Conservation (phyloP, 1,140 invertebrate species). For the Cotesia chilonis region DNA sequence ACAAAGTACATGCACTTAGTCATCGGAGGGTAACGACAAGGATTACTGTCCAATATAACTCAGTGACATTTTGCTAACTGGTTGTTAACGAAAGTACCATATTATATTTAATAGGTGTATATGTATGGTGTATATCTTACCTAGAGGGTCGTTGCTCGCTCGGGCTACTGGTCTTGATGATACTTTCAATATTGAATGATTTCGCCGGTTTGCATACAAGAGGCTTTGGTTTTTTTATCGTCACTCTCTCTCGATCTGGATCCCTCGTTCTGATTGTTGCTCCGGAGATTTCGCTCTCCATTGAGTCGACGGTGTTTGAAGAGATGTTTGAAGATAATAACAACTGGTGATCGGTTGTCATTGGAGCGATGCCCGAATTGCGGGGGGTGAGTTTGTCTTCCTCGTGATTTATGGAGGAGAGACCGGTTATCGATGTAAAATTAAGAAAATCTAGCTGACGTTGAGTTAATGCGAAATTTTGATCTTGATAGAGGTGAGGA, state of each 20-base stretch:
- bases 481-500: slow-evolving; percentile 20
- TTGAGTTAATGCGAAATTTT: slow-evolving; percentile 32
- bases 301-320: no score
- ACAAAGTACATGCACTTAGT: slow-evolving; percentile 24
- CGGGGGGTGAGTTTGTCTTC: no score
- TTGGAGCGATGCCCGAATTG: no score
- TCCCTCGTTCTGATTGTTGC: not conserved
- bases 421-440: slow-evolving; percentile 30
- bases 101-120: no score
- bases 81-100: slow-evolving; percentile 22
- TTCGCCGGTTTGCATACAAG: slow-evolving; percentile 18
- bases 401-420: not conserved
- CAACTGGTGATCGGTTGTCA: no score
- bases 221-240: slow-evolving; percentile 1
- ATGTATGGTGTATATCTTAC: slow-evolving; percentile 15
- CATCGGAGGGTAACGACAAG: slow-evolving; percentile 20
- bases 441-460: slow-evolving; percentile 37
- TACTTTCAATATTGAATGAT: slow-evolving; percentile 40
- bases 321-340: no score
- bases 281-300: no score
- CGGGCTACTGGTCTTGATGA: slow-evolving; percentile 37
- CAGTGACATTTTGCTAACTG: slow-evolving; percentile 29
- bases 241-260: not conserved
- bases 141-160: slow-evolving; percentile 33
- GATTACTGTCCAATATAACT: slow-evolving; percentile 20